Evolutionary conservation across 2,113 vertebrate genomes (phyloP).

Genomic region (Eulemur macaco): DNA sequence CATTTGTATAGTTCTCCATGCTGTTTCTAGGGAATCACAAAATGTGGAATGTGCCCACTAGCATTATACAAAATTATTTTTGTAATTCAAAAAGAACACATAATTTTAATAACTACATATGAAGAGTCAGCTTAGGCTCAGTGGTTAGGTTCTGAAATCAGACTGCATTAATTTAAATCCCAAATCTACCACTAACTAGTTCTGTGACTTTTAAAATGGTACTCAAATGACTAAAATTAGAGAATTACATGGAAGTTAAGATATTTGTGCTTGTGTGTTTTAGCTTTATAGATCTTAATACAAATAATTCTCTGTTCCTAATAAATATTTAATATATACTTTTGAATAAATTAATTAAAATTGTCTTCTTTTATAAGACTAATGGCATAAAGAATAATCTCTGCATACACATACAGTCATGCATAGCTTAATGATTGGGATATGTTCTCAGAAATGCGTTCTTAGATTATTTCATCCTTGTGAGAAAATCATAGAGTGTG

Average conservation of each 20-base stretch:
- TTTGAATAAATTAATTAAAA: background rate
- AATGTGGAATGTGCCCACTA: background rate
- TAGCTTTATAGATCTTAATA: background rate
- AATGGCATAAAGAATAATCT: background rate
- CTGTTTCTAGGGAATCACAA: background rate
- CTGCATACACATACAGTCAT: background rate
- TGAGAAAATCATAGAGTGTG: background rate
- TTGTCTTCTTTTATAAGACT: background rate
- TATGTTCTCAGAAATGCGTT: background rate
- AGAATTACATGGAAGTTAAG: background rate
- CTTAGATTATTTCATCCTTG: background rate
- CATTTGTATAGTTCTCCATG: background rate
- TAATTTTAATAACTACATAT: background rate
- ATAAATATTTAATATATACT: background rate
- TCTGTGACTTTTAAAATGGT: background rate
- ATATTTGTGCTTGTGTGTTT: background rate
- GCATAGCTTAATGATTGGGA: background rate
- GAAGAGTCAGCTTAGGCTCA: background rate
- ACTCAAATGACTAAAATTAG: background rate
- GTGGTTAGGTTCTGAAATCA: background rate
- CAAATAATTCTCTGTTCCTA: background rate
- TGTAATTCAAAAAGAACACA: background rate
- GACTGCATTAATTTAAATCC: background rate
- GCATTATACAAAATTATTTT: background rate
- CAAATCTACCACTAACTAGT: background rate